phyloP scores from a whole-genome alignment of 2,888 invertebrate genomes.

The Colostygia pectinataria region DNA sequence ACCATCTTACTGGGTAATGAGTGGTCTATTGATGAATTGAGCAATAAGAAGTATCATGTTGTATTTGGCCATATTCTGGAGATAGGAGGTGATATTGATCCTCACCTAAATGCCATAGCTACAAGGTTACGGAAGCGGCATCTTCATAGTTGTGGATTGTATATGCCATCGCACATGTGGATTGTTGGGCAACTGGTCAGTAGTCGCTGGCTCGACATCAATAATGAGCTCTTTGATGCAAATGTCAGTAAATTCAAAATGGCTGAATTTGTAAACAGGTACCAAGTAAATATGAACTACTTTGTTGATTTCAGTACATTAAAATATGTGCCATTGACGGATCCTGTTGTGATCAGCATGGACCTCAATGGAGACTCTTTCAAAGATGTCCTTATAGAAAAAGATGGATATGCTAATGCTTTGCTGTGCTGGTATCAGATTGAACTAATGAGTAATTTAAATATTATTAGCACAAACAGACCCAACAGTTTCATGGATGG shows the following conservation, averaged over 20 bases:
- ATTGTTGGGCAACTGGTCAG: constrained; percentile 83
- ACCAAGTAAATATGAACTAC: constrained; percentile 83
- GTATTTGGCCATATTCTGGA: constrained; percentile 82
- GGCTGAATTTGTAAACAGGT: constrained; percentile 82
- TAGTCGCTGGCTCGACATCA: constrained; percentile 82
- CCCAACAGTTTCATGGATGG: constrained; percentile 71
- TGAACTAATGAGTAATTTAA: constrained; percentile 62
- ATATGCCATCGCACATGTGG: constrained; percentile 78
- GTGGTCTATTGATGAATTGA: constrained; percentile 51
- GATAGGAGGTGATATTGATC: constrained; percentile 81
- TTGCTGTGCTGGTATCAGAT: constrained; percentile 83
- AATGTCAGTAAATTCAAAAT: constrained; percentile 82
- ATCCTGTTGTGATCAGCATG: constrained; percentile 52
- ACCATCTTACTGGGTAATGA: constrained; percentile 60
- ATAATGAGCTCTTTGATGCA: constrained; percentile 81
- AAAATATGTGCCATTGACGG: constrained; percentile 64
- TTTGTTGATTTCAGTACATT: constrained; percentile 70
- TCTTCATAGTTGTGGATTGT: constrained; percentile 68
- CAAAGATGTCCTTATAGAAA: constrained; percentile 39
- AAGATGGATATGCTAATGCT: constrained; percentile 71
- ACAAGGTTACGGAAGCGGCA: constrained; percentile 53
- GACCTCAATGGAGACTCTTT: constrained; percentile 26
- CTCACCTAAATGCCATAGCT: constrained; percentile 51
- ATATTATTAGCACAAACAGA: constrained; percentile 67
- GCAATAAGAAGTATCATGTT: constrained; percentile 71